A percentile compares a stretch with the other conserved stretches of the same genome.
Evolutionary conservation across 2,797 vertebrate species (phyloP).

Genomic region (Cyclopterus lumpus): DNA sequence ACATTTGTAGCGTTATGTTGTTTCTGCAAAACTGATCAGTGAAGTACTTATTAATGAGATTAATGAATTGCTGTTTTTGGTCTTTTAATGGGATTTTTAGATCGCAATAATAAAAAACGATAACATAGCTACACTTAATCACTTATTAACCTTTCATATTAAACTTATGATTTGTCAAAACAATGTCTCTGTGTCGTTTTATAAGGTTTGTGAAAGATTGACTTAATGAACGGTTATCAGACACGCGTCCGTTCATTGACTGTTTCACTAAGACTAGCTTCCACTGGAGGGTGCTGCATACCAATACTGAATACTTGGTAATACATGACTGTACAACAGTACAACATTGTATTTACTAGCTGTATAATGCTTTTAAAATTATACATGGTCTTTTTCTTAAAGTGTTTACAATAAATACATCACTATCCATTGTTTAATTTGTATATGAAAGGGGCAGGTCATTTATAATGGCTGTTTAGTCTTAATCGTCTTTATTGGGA

Average conservation of each 20-base stretch:
- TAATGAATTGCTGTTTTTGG: background rate
- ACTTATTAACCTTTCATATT: background rate
- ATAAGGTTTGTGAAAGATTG: background rate
- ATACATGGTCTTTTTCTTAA: background rate
- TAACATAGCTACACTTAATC: background rate
- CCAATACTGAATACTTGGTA: background rate
- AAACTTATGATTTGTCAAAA: background rate
- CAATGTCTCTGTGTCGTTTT: background rate
- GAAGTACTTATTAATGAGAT: background rate
- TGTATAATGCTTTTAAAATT: background rate
- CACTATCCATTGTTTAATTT: background rate
- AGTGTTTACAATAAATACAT: background rate
- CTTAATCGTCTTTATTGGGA: background rate
- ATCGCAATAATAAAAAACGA: background rate
- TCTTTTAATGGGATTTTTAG: background rate
- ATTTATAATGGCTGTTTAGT: background rate
- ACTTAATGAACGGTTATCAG: background rate
- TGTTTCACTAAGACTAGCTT: conserved; percentile 3
- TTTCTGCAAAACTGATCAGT: background rate
- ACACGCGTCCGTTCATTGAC: background rate
- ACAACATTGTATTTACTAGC: background rate
- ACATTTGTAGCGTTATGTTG: background rate
- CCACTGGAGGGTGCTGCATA: conserved; percentile 59
- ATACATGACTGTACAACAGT: background rate
- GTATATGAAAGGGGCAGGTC: background rate